phyloP scores from a whole-genome alignment of 2,888 invertebrate species.

The Eurois occulta region DNA sequence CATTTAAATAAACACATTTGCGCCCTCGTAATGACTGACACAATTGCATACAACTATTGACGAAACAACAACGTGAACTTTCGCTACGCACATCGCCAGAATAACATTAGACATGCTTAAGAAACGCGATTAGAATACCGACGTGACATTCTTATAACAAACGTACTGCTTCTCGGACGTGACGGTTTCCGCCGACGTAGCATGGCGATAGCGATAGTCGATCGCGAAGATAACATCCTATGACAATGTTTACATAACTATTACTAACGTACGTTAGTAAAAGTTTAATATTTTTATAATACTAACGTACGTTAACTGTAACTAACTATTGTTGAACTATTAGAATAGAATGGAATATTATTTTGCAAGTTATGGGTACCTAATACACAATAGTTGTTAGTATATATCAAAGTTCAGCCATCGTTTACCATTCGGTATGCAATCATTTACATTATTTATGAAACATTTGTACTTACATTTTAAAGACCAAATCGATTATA shows the following conservation, averaged over 20 bases:
- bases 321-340: no score
- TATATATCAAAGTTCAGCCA: no score
- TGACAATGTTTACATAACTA: no score
- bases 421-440: no score
- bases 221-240: conserved; percentile 44
- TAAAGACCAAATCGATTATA: no score
- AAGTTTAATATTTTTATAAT: no score
- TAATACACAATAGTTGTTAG: no score
- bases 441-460: no score
- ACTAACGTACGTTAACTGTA: no score
- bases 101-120: conserved; percentile 56
- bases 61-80: conserved; percentile 60
- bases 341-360: no score
- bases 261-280: conserved; percentile 22
- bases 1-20: conserved; percentile 31
- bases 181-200: conserved; percentile 49
- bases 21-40: conserved; percentile 33
- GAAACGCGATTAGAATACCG: conserved; percentile 45
- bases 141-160: conserved; percentile 49
- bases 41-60: conserved; percentile 43
- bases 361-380: no score
- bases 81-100: conserved; percentile 60
- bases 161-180: conserved; percentile 51
- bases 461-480: no score
- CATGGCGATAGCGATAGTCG: conserved; percentile 19